Conservation (phyloP, 2,888 invertebrate genomes). For the Synergus laeviventris region DNA sequence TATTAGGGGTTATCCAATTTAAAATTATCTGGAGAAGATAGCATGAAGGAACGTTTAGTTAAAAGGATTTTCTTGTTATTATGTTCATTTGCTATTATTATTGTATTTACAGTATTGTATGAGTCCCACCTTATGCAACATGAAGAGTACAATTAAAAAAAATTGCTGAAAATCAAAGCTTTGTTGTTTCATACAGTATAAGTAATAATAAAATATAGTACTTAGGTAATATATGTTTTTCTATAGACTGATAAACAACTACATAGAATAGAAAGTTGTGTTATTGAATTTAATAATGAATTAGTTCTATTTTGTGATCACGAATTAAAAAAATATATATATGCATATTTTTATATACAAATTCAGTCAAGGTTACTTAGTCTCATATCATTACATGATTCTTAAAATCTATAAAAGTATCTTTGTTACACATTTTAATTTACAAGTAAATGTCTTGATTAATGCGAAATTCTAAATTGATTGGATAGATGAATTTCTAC, state of each 20-base stretch:
- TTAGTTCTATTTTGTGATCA: too few relatives aligned
- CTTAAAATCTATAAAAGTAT: not conserved
- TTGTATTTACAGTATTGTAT: too few relatives aligned
- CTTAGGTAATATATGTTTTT: not conserved
- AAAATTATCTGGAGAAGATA: too few relatives aligned
- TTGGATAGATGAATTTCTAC: not conserved
- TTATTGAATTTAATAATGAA: not conserved
- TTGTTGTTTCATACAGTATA: not conserved
- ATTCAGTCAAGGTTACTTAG: too few relatives aligned
- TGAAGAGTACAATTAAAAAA: not conserved
- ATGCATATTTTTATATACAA: too few relatives aligned
- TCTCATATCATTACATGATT: too few relatives aligned
- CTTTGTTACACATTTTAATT: not conserved
- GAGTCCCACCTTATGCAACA: too few relatives aligned
- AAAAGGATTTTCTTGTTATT: too few relatives aligned
- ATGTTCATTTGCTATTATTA: too few relatives aligned
- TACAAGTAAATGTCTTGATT: not conserved
- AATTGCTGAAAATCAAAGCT: not conserved
- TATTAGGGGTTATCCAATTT: too few relatives aligned
- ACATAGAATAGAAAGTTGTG: not conserved
- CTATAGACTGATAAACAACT: not conserved
- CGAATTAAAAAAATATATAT: too few relatives aligned
- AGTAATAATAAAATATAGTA: not conserved
- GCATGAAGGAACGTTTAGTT: too few relatives aligned
- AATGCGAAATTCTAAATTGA: conserved; percentile 14